phyloP scores from a whole-genome alignment of 2,113 vertebrate genomes.

The Accipiter virgatus region DNA sequence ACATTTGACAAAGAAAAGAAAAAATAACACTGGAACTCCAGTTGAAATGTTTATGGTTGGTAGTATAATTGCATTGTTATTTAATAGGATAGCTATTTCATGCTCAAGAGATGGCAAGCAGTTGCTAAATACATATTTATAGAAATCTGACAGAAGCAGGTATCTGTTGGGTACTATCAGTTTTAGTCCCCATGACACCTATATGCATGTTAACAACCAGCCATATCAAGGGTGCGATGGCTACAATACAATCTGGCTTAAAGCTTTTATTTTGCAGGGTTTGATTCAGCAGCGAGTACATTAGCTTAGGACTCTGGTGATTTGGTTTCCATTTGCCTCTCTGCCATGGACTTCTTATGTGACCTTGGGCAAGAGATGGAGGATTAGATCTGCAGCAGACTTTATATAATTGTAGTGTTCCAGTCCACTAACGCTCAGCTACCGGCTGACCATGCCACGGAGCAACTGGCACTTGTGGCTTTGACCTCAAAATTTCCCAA shows the following conservation, averaged over 20 bases:
- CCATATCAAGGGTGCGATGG: background rate
- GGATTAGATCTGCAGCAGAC: background rate
- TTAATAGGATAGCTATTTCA: background rate
- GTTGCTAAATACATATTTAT: conserved; percentile 15
- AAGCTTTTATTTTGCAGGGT: background rate
- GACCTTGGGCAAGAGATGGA: conserved; percentile 33
- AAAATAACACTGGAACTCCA: background rate
- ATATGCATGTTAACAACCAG: background rate
- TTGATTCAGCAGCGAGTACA: background rate
- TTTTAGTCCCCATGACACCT: background rate
- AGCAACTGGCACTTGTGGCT: background rate
- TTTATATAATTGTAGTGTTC: background rate
- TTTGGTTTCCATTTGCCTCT: background rate
- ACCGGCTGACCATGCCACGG: background rate
- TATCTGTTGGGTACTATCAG: background rate
- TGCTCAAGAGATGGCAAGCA: background rate
- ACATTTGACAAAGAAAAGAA: background rate
- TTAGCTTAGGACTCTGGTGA: background rate
- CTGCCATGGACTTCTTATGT: background rate
- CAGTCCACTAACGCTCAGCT: background rate
- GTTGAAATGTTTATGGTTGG: background rate
- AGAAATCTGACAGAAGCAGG: conserved; percentile 13
- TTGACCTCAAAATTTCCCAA: conserved; percentile 10
- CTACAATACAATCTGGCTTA: background rate
- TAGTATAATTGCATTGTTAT: background rate